Evolutionary conservation across 2,113 vertebrate genomes (phyloP).

Genomic region (Strix aluco): DNA sequence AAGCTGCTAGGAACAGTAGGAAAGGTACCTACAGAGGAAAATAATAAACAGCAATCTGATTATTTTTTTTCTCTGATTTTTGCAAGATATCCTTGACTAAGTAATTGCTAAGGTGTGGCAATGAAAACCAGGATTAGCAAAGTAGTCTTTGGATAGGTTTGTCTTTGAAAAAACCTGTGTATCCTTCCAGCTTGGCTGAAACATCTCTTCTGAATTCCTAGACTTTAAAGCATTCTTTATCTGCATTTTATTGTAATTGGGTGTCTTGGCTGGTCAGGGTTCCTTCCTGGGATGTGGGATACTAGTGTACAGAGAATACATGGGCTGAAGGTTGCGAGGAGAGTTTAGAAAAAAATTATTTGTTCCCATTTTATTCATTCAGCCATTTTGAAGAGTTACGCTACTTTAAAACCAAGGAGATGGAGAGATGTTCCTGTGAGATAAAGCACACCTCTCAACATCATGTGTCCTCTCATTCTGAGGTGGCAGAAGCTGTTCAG

Average conservation of each 20-base stretch:
- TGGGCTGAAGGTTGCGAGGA: background rate
- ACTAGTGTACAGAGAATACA: rapidly evolving
- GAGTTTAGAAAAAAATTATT: background rate
- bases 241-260: background rate
- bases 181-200: background rate
- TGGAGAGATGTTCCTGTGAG: background rate
- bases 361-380: background rate
- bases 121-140: background rate
- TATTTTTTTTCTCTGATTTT: background rate
- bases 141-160: background rate
- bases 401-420: background rate
- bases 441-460: rapidly evolving
- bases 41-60: background rate
- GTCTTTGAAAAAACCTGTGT: background rate
- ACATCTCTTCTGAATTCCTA: background rate
- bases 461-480: rapidly evolving
- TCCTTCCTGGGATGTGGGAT: background rate
- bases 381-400: background rate
- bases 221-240: background rate
- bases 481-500: background rate
- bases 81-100: background rate
- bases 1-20: background rate
- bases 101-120: background rate
- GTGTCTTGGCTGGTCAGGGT: background rate
- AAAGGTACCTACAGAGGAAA: background rate